Evolutionary conservation across 1,140 invertebrate species (phyloP), one percentile per base, ranked within the genome.

Genomic region (Atta texana): DNA sequence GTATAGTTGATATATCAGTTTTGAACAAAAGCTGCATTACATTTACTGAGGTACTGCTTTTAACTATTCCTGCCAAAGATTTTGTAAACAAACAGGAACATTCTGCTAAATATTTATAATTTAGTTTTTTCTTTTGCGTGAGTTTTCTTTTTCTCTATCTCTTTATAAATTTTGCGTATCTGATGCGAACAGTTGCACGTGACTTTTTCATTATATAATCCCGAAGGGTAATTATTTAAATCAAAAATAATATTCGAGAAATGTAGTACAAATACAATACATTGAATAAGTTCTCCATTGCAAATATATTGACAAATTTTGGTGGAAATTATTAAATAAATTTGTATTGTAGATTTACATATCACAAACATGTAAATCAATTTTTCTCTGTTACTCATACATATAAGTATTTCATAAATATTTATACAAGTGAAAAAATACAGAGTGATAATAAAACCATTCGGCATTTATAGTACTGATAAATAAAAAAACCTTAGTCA

Each of bases 341-440:
- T 55, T 34, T 51, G 12, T 39, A 21, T 51, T 2, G 2, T 7
- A 21, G 18, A 77, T 77, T 64, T 49, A n/a, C 44, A 59, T 76
- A 8, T 76, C n/a, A 59, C 10, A 59, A 21, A 76, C 24, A 59
- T 18, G 72, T 57, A 59, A 76, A 59, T 76, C 7, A 76, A 7
- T 59, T 76, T 76, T 76, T 34, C 63, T 66, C 7, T 16, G 28
- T 71, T 1, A 6, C 3, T 75, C 31, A 14, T 21, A 28, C 18
- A 34, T 34, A 6, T 34, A 34, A 34, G 31, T 34, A 34, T 6
- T 6, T 34, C 5, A 5, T 34, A 34, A 34, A 34, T 34, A 34
- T 34, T 34, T 34, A 34, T 34, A 34, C 28, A 31, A 31, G 28
- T 31, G 28, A 31, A 31, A 31, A 31, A 31, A 31, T 31, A 31